phyloP scores from a whole-genome alignment of 2,888 invertebrate genomes.

The Dolichomitus sp. region DNA sequence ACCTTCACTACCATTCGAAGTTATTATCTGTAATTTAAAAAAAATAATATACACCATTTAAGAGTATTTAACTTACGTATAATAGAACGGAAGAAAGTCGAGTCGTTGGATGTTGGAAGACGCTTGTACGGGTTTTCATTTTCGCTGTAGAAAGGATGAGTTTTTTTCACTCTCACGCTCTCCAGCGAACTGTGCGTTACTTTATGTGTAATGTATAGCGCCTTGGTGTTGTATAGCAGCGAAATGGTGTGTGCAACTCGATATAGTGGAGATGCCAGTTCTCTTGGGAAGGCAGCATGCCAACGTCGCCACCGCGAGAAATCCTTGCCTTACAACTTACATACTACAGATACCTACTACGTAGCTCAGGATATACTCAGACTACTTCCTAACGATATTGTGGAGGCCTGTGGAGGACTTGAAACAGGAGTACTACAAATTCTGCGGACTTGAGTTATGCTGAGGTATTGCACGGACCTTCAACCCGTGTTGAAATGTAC shows the following conservation, averaged over 20 bases:
- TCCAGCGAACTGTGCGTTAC: slow-evolving; percentile 30
- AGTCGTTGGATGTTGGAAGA: not conserved
- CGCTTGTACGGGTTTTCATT: not conserved
- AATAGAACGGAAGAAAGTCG: not conserved
- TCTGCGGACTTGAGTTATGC: not conserved
- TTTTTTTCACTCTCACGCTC: slow-evolving; percentile 40
- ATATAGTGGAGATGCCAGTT: slow-evolving; percentile 37
- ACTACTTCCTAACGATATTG: not conserved
- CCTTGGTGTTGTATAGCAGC: slow-evolving; percentile 1
- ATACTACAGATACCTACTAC: not conserved
- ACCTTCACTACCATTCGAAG: not conserved
- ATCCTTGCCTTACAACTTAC: slow-evolving; percentile 30
- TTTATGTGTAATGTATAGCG: slow-evolving; percentile 6
- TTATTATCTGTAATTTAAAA: slow-evolving; percentile 23
- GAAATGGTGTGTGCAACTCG: slow-evolving; percentile 13
- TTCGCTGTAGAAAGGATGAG: slow-evolving; percentile 23
- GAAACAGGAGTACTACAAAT: not conserved
- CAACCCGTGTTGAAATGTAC: too few relatives aligned
- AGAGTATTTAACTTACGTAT: not conserved
- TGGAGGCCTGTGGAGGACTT: not conserved
- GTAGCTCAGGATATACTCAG: not conserved
- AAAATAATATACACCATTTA: not conserved
- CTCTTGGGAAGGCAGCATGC: slow-evolving; percentile 28
- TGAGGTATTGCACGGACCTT: not conserved
- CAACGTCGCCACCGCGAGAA: slow-evolving; percentile 32